phyloP scores from a whole-genome alignment of 2,888 invertebrate species.

The Agrotis clavis region DNA sequence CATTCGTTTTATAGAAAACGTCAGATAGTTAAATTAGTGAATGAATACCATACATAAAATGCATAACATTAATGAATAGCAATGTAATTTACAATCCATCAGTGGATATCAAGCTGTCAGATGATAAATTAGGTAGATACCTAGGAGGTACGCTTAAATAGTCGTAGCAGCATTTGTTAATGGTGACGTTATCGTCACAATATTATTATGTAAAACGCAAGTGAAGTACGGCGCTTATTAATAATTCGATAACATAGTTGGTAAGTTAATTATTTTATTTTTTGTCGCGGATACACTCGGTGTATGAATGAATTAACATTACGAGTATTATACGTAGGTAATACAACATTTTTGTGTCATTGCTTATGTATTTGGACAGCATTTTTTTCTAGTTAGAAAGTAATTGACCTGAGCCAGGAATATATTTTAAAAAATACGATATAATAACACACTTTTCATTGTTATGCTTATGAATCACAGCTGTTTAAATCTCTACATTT shows the following conservation, averaged over 20 bases:
- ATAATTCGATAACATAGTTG: constrained; percentile 9
- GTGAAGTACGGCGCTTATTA: constrained; percentile 15
- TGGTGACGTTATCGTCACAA: constrained; percentile 36
- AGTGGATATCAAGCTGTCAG: constrained; percentile 46
- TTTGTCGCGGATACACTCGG: not conserved
- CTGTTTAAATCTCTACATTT: constrained; percentile 7
- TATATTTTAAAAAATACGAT: too few species aligned
- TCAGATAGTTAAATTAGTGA: not conserved
- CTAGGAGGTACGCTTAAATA: constrained; percentile 41
- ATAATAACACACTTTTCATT: too few species aligned
- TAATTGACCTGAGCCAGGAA: too few species aligned
- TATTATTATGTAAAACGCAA: constrained; percentile 53
- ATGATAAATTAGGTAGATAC: constrained; percentile 45
- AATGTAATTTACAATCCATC: constrained; percentile 32
- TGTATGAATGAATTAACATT: too few species aligned
- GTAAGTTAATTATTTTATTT: not conserved
- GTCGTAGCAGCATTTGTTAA: constrained; percentile 21
- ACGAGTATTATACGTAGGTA: too few species aligned
- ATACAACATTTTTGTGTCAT: too few species aligned
- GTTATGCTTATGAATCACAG: not conserved
- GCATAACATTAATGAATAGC: constrained; percentile 23
- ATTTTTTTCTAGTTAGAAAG: not conserved
- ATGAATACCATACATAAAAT: constrained; percentile 6
- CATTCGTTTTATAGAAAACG: not conserved
- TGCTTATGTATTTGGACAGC: too few species aligned